These are phyloP conservation scores for Reticulitermes speratus DNA, from an alignment of 1,140 invertebrate species.

Conservation along the genomic window DNA sequence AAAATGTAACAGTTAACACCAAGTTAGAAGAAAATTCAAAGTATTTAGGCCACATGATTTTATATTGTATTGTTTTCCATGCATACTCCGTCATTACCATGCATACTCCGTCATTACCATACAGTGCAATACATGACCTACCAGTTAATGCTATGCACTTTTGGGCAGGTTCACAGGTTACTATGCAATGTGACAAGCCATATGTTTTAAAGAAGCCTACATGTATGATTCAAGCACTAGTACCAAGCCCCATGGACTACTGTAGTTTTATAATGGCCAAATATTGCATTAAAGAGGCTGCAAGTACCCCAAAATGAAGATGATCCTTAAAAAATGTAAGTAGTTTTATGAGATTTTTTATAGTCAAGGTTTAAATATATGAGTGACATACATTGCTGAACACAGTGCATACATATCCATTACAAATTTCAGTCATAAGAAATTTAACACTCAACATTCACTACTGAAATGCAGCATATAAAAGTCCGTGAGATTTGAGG, in stretches of 20 bases:
- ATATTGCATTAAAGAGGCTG: background rate
- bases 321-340: background rate
- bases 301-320: background rate
- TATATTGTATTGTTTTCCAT: conserved; percentile 19
- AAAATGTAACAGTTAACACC: conserved; percentile 24
- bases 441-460: background rate
- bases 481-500: background rate
- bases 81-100: background rate
- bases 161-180: background rate
- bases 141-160: background rate
- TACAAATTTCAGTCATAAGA: background rate
- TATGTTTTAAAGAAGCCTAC: background rate
- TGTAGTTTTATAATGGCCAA: too few species aligned
- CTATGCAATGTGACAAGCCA: background rate
- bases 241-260: too few species aligned
- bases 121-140: conserved; percentile 18
- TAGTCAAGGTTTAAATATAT: background rate
- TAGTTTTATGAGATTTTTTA: background rate
- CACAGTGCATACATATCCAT: background rate
- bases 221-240: too few species aligned
- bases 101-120: background rate
- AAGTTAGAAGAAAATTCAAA: conserved; percentile 26
- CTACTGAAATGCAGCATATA: background rate
- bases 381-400: background rate
- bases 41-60: conserved; percentile 31